These are phyloP conservation scores for Spodoptera exigua DNA, from an alignment of 2,888 invertebrate species.

Conservation along the genomic window DNA sequence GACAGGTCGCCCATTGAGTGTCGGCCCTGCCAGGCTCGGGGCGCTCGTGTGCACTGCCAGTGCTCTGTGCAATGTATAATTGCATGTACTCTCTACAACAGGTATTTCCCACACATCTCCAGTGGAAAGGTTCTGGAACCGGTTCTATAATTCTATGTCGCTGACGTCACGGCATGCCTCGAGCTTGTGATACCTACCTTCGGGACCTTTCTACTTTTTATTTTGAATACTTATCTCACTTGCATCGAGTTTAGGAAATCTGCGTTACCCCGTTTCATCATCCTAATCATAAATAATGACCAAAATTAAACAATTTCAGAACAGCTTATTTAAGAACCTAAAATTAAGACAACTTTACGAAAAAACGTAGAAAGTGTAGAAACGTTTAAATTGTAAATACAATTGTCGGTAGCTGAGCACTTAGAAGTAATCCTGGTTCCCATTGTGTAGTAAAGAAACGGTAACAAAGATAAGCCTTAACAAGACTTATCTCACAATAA, in stretches of 20 bases:
- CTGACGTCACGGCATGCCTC: conserved; percentile 70
- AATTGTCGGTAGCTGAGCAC: conserved; percentile 66
- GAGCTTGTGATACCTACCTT: conserved; percentile 63
- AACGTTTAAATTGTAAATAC: conserved; percentile 45
- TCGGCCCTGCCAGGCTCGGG: conserved; percentile 33
- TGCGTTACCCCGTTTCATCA: conserved; percentile 9
- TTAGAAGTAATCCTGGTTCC: conserved; percentile 64
- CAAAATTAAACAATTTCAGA: too few species aligned
- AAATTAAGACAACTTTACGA: conserved; percentile 24
- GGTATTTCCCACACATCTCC: conserved; percentile 74
- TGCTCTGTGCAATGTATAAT: conserved; percentile 63
- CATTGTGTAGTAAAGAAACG: conserved; percentile 72
- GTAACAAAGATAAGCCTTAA: conserved; percentile 72
- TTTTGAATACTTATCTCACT: conserved; percentile 27
- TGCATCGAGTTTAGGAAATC: conserved; percentile 7
- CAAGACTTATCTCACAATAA: conserved; percentile 58
- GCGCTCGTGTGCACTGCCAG: conserved; percentile 54
- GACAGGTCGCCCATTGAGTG: conserved; percentile 53
- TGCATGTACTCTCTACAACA: conserved; percentile 66
- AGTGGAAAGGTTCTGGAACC: conserved; percentile 73
- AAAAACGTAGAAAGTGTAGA: conserved; percentile 32
- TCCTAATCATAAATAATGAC: too few species aligned
- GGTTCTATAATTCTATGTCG: conserved; percentile 68
- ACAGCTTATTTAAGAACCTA: too few species aligned
- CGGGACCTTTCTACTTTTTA: conserved; percentile 60